Evolutionary conservation across 92 coral and sea anemone species (phyloP), one percentile per base, ranked within the genome.

Genomic region (Heliopora coerulea): DNA sequence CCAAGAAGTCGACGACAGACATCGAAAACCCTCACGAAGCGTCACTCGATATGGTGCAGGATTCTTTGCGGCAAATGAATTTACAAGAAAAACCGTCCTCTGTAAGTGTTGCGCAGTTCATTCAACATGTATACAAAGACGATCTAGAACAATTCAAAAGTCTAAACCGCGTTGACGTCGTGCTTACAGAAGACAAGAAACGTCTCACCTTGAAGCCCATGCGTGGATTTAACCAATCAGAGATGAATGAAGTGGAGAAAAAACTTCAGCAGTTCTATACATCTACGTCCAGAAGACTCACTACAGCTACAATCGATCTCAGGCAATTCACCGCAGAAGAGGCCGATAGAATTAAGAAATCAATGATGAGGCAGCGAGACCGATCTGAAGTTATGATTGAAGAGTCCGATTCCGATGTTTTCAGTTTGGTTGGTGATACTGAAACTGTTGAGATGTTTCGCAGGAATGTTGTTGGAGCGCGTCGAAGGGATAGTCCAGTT

Each of bases 71-170:
- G 61, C 29, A 23, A 56, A 23, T 56, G 30, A 28, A 56, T 3
- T 28, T 23, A 28, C 13, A 28, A 3, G 33, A 56, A 14, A 31
- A 56, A 56, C 61, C 61, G 7, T 50, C 58, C 8, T 23, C 61
- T 3, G 23, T 56, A 5, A 23, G 15, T 23, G 61, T 56, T 23
- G 61, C 61, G 23, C 61, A 56, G 61, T 56, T 56, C 61, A 56
- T 56, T 15, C 61, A 56, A 17, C 8, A 23, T 13, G 61, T 56
- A 4, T 56, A 56, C 61, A 17, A 8, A 23, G 33, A 56, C 3
- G 61, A 56, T 28, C 33, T 56, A 3, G 61, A 56, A 56, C 14
- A 29, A 3, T 56, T 56, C 61, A 56, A 56, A 23, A 56, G 61
- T 56, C 61, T 13, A 28, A 14, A 14, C 31, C 14, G 33, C 33